These are phyloP conservation scores for Neosilurus mollespiculum DNA, from an alignment of 2,797 vertebrate species.

Conservation along the genomic window DNA sequence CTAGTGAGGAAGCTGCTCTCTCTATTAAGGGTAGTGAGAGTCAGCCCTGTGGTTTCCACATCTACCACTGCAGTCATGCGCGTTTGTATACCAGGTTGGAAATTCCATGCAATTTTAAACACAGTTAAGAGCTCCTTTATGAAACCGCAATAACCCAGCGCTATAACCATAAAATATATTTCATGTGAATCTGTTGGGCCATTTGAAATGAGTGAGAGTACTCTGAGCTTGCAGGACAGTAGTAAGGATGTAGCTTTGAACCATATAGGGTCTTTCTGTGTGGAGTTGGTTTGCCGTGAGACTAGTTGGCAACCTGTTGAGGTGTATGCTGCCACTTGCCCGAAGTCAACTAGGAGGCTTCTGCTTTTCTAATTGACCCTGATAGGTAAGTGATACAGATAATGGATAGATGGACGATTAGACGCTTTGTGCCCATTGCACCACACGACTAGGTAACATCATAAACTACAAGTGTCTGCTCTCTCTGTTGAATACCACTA, in stretches of 20 bases:
- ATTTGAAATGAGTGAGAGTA: too few relatives aligned
- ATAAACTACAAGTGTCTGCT: not conserved
- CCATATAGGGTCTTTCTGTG: too few relatives aligned
- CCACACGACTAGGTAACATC: not conserved
- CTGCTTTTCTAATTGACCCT: too few relatives aligned
- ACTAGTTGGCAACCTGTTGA: too few relatives aligned
- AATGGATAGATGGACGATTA: too few relatives aligned
- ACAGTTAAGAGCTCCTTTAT: not conserved
- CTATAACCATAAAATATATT: constrained; percentile 4
- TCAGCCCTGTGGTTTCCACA: not conserved
- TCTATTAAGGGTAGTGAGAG: not conserved
- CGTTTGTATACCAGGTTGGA: not conserved
- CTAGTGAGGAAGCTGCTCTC: not conserved
- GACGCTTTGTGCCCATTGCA: not conserved
- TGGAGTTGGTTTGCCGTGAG: too few relatives aligned
- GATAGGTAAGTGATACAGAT: too few relatives aligned
- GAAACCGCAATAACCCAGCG: not conserved
- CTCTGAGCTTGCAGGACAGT: too few relatives aligned
- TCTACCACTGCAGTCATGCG: not conserved
- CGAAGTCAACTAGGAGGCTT: too few relatives aligned
- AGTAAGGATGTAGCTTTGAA: too few relatives aligned
- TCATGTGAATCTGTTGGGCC: too few relatives aligned
- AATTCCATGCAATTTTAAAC: not conserved
- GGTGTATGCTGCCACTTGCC: too few relatives aligned
- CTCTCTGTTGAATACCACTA: not conserved